Conservation (phyloP, 2,113 vertebrate species). For the Plestiodon gilberti region DNA sequence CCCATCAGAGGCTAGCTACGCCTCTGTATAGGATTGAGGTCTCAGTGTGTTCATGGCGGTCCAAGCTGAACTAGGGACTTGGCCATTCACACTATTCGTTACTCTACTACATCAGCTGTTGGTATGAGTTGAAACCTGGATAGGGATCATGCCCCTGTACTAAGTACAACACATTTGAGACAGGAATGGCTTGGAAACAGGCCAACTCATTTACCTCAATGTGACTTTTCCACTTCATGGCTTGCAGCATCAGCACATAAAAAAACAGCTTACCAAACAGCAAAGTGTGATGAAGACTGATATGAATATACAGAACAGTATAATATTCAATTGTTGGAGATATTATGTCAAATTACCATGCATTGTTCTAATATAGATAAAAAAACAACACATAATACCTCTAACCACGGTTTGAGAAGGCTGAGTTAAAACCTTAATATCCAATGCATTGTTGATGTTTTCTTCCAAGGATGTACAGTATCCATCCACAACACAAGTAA, state of each 20-base stretch:
- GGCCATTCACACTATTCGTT: neutral
- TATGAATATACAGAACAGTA: neutral
- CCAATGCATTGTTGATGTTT: slow-evolving; percentile 86
- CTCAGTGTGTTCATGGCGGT: too few species aligned
- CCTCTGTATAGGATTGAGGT: too few species aligned
- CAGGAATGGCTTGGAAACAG: neutral
- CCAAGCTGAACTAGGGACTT: too few species aligned
- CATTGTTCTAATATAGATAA: slow-evolving; percentile 36
- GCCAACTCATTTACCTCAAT: neutral
- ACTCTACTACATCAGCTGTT: neutral
- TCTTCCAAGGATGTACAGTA: slow-evolving; percentile 87
- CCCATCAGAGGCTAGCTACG: too few species aligned
- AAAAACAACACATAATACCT: slow-evolving; percentile 77
- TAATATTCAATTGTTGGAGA: neutral
- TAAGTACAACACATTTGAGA: neutral
- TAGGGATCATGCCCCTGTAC: neutral
- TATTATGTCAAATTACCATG: slow-evolving; percentile 21
- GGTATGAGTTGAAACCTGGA: neutral
- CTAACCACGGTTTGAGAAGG: slow-evolving; percentile 80
- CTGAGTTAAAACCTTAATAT: slow-evolving; percentile 93
- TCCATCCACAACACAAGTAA: slow-evolving; percentile 86
- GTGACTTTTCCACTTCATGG: neutral
- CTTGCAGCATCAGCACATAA: neutral
- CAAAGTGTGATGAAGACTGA: neutral
- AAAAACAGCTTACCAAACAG: neutral